Evolutionary conservation across 1,140 invertebrate genomes (phyloP).

Genomic region (Brachionus calyciflorus): DNA sequence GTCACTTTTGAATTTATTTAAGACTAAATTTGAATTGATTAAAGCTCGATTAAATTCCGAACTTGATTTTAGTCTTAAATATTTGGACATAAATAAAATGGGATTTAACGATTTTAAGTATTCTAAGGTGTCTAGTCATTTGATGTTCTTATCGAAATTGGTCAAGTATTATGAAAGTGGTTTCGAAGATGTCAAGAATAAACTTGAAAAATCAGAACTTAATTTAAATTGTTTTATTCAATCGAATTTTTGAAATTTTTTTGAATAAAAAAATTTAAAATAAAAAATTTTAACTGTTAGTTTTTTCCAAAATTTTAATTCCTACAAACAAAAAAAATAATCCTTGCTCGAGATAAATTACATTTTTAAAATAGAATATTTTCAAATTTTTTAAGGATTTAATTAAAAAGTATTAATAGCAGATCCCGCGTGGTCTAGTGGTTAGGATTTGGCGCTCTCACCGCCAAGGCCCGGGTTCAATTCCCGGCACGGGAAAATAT

Average conservation of each 20-base stretch:
- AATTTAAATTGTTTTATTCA: conserved; percentile 32
- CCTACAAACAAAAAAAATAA: no score
- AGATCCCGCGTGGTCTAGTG: conserved; percentile 34
- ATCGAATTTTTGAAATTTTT: conserved; percentile 16
- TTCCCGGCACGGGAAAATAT: no score
- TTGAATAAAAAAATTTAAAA: neutral
- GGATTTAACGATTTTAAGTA: conserved; percentile 7
- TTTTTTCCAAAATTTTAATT: neutral
- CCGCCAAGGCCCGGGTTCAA: no score
- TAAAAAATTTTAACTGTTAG: neutral
- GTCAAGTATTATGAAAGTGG: neutral
- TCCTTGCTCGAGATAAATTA: no score
- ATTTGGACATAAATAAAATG: neutral
- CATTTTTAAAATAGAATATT: no score
- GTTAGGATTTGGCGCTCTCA: no score
- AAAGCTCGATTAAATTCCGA: neutral
- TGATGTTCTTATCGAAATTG: neutral
- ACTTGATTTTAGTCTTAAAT: neutral
- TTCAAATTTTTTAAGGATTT: no score
- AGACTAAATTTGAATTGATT: neutral
- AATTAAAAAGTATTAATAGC: neutral
- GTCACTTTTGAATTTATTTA: neutral
- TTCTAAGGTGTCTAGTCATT: neutral
- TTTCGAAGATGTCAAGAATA: neutral
- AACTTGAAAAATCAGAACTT: neutral